Conservation (phyloP, 2,888 invertebrate species). For the Amorpha juglandis region DNA sequence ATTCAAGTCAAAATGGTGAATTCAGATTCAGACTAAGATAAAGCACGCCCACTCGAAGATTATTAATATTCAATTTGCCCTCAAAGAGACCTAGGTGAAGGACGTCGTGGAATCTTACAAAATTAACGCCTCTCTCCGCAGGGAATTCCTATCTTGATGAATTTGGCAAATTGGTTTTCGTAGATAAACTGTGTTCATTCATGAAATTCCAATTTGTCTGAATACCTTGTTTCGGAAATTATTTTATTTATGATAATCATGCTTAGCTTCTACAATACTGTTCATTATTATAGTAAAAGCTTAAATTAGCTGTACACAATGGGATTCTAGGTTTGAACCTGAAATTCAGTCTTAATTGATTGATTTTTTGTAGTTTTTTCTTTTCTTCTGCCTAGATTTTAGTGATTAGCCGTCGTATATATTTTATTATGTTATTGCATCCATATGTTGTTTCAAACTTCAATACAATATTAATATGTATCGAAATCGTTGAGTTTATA, state of each 20-base stretch:
- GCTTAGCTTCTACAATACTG: too few relatives aligned
- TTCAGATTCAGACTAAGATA: too few relatives aligned
- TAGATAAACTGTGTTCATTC: constrained; percentile 8
- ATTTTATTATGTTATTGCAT: too few relatives aligned
- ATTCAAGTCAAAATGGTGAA: not conserved
- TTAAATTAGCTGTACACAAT: too few relatives aligned
- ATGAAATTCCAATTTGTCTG: not conserved
- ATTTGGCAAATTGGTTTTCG: constrained; percentile 1
- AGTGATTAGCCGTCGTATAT: too few relatives aligned
- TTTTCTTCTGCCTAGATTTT: too few relatives aligned
- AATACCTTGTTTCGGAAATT: not conserved
- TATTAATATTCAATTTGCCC: constrained; percentile 1
- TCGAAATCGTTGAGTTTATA: constrained; percentile 1
- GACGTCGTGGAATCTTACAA: not conserved
- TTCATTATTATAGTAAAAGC: too few relatives aligned
- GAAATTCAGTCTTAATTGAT: too few relatives aligned
- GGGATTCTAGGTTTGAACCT: too few relatives aligned
- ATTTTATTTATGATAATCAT: not conserved
- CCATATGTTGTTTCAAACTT: too few relatives aligned
- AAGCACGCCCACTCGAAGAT: not conserved
- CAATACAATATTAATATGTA: not conserved
- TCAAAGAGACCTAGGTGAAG: constrained; percentile 2
- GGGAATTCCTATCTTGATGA: constrained; percentile 10
- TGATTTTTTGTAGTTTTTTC: too few relatives aligned
- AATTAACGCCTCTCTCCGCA: constrained; percentile 7